Percentiles rank a stretch among this genome's conserved stretches.
Conservation (phyloP, 2,888 invertebrate genomes). For the Andrena trimmerana region DNA sequence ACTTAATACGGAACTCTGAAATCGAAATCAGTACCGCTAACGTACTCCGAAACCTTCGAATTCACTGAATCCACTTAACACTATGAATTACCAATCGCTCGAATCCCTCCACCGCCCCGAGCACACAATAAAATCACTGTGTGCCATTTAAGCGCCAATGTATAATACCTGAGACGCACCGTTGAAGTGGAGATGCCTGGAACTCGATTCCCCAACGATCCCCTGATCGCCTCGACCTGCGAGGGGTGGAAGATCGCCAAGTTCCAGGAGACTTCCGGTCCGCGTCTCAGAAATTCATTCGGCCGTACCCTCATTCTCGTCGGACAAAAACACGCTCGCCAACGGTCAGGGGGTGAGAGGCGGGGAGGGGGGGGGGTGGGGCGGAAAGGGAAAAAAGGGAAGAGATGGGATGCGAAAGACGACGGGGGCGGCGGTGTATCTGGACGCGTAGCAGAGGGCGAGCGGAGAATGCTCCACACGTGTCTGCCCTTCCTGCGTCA, state of each 20-base stretch:
- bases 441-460: background rate
- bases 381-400: background rate
- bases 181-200: background rate
- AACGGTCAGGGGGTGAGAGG: no score
- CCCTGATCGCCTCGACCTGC: background rate
- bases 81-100: no score
- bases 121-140: no score
- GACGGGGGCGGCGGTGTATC: conserved; percentile 11
- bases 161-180: background rate
- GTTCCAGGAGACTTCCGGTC: background rate
- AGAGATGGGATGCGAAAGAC: background rate
- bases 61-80: no score
- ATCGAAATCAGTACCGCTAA: no score
- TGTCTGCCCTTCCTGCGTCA: conserved; percentile 62
- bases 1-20: no score
- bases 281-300: background rate
- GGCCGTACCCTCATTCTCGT: background rate
- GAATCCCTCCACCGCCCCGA: no score
- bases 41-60: no score
- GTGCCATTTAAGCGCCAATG: no score
- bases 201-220: background rate
- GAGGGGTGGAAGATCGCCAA: background rate
- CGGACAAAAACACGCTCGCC: background rate
- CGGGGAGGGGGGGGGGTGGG: no score
- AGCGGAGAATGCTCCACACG: conserved; percentile 52